Evolutionary conservation across 2,888 invertebrate genomes (phyloP).

Genomic region (Encarsia formosa): DNA sequence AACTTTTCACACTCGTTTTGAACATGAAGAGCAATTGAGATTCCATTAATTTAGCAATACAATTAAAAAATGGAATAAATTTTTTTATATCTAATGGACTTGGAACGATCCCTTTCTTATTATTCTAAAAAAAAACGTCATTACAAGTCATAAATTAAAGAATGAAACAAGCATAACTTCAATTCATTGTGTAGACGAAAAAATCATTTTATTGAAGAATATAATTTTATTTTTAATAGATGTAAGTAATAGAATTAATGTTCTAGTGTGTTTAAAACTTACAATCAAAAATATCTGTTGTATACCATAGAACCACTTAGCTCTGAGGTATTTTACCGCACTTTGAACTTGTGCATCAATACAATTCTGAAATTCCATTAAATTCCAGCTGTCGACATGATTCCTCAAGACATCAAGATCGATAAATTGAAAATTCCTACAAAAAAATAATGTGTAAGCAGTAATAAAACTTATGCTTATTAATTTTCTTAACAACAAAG

Average conservation of each 20-base stretch:
- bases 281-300: conserved; percentile 65
- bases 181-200: too few species aligned
- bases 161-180: too few species aligned
- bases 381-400: conserved; percentile 63
- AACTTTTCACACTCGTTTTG: conserved; percentile 74
- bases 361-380: conserved; percentile 61
- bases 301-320: conserved; percentile 64
- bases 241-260: too few species aligned
- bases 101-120: conserved; percentile 66
- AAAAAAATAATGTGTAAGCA: conserved; percentile 28
- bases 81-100: conserved; percentile 63
- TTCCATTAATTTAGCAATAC: conserved; percentile 83
- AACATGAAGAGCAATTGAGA: conserved; percentile 79
- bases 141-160: neutral
- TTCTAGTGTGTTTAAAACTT: too few species aligned
- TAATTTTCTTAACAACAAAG: conserved; percentile 9
- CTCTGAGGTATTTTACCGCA: conserved; percentile 64
- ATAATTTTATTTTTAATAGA: too few species aligned
- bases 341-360: conserved; percentile 63
- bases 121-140: conserved; percentile 53
- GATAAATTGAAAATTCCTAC: conserved; percentile 63
- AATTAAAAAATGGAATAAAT: conserved; percentile 78
- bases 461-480: neutral
- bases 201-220: too few species aligned
- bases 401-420: conserved; percentile 58